Percentiles rank a stretch among this genome's conserved stretches.
Evolutionary conservation across 2,888 invertebrate species (phyloP).

Genomic region (Stramonita haemastoma): DNA sequence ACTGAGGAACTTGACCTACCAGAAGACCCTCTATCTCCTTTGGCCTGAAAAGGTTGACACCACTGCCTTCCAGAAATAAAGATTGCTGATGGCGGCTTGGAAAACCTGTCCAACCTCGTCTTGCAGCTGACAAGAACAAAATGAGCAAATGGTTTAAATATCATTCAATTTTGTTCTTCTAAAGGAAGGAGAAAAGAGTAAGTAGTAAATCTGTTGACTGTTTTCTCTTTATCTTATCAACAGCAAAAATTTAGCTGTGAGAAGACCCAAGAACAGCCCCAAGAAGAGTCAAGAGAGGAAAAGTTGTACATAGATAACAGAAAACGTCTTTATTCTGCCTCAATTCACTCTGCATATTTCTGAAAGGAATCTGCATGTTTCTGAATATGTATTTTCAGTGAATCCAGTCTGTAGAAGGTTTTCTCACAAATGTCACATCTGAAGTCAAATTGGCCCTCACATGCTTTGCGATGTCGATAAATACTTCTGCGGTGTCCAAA

Average conservation of each 20-base stretch:
- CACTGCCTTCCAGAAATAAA: not conserved
- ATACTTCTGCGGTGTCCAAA: constrained; percentile 38
- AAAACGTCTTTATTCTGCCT: not conserved
- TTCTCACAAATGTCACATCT: constrained; percentile 43
- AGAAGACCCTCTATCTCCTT: not conserved
- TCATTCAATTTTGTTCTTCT: not conserved
- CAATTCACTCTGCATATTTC: not conserved
- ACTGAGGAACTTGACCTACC: not conserved
- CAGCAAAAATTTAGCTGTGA: not conserved
- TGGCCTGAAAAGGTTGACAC: not conserved
- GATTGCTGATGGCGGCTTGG: constrained; percentile 6
- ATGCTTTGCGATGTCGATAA: constrained; percentile 37
- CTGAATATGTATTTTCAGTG: constrained; percentile 42
- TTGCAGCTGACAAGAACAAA: constrained; percentile 21
- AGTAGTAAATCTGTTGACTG: not conserved
- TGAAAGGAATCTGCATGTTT: not conserved
- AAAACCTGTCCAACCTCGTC: constrained; percentile 13
- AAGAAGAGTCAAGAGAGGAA: not conserved
- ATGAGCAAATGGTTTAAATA: not conserved
- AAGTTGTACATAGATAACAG: not conserved
- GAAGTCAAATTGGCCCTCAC: constrained; percentile 40
- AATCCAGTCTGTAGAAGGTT: constrained; percentile 47
- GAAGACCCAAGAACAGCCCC: not conserved
- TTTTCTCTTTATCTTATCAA: not conserved
- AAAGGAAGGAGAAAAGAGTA: not conserved